These are phyloP conservation scores for Channa argus DNA, from an alignment of 2,113 vertebrate species.

Conservation along the genomic window DNA sequence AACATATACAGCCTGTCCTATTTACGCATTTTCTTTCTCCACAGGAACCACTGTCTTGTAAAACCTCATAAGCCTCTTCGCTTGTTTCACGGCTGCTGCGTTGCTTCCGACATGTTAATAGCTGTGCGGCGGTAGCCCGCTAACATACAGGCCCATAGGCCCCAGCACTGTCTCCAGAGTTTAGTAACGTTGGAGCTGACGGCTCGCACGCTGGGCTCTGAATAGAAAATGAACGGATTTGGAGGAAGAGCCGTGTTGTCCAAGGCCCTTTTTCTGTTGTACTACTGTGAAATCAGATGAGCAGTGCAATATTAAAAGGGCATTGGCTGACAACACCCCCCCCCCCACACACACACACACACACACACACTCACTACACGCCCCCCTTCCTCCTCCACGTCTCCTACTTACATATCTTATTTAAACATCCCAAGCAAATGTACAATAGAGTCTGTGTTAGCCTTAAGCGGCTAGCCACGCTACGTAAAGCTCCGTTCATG, in stretches of 20 bases:
- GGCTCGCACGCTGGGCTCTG: slow-evolving; percentile 7
- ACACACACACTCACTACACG: not conserved
- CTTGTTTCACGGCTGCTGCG: slow-evolving; percentile 61
- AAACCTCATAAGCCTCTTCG: slow-evolving; percentile 41
- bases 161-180: slow-evolving; percentile 29
- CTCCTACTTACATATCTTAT: slow-evolving; percentile 43
- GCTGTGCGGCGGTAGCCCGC: slow-evolving; percentile 2
- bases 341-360: not conserved
- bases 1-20: not conserved
- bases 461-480: not conserved
- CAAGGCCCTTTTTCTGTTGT: slow-evolving; percentile 95
- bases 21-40: not conserved
- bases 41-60: slow-evolving; percentile 16
- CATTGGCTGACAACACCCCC: slow-evolving; percentile 90
- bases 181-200: slow-evolving; percentile 35
- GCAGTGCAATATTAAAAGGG: slow-evolving; percentile 99
- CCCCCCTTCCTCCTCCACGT: slow-evolving; percentile 13
- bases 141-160: not conserved
- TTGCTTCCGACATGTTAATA: slow-evolving; percentile 41
- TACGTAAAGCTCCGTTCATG: not conserved
- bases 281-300: slow-evolving; percentile 94
- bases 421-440: slow-evolving; percentile 6
- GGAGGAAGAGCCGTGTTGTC: slow-evolving; percentile 82
- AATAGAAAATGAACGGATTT: slow-evolving; percentile 54
- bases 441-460: not conserved